Conservation (phyloP, 2,797 vertebrate genomes). For the Pseudochaenichthys georgianus region DNA sequence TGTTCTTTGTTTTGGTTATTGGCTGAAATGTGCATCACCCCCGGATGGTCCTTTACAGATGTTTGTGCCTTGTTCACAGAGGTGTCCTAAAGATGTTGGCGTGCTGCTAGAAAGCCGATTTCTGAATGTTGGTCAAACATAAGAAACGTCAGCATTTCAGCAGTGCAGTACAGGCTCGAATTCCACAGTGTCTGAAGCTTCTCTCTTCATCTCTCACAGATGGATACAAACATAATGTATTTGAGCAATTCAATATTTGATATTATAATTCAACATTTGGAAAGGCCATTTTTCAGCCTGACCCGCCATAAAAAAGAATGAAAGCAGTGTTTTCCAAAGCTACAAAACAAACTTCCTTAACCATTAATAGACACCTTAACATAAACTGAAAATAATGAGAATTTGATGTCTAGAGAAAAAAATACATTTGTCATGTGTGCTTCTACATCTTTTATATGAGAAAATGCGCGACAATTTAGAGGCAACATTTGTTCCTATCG, state of each 20-base stretch:
- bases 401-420: background rate
- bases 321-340: background rate
- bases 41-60: conserved; percentile 49
- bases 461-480: background rate
- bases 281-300: conserved; percentile 1
- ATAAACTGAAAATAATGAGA: background rate
- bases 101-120: conserved; percentile 16
- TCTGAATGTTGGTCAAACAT: conserved; percentile 44
- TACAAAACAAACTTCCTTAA: background rate
- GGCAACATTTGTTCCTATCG: conserved; percentile 5
- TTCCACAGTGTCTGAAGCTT: conserved; percentile 5
- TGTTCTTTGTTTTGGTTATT: conserved; percentile 2
- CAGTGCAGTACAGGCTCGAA: conserved; percentile 17
- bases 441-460: background rate
- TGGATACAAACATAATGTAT: background rate
- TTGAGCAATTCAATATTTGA: background rate
- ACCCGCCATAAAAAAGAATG: background rate
- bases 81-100: conserved; percentile 39
- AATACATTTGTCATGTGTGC: background rate
- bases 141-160: conserved; percentile 10
- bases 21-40: conserved; percentile 45
- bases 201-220: conserved; percentile 6
- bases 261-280: conserved; percentile 1
- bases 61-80: conserved; percentile 70
- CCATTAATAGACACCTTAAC: background rate